Conservation (phyloP, 2,888 invertebrate species). For the Portevinia maculata region DNA sequence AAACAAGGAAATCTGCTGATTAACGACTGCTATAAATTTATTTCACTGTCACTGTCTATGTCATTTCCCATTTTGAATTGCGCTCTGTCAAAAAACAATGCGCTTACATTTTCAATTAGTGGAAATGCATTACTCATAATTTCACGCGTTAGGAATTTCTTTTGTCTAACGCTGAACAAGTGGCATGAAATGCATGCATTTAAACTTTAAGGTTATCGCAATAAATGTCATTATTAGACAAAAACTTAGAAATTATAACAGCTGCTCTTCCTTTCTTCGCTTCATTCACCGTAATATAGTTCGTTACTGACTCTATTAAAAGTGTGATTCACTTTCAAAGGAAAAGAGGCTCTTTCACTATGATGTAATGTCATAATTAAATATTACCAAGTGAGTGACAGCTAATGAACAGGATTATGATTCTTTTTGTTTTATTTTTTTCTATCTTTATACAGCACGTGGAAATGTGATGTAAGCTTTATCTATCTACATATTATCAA, state of each 20-base stretch:
- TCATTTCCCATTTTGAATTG: slow-evolving; percentile 11
- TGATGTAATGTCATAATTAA: slow-evolving; percentile 17
- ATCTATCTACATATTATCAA: not conserved
- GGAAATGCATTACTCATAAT: slow-evolving; percentile 3
- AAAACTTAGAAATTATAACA: not conserved
- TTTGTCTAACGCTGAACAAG: slow-evolving; percentile 16
- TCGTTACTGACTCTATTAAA: not conserved
- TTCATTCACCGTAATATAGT: not conserved
- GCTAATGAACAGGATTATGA: slow-evolving; percentile 12
- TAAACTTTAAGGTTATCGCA: slow-evolving; percentile 2
- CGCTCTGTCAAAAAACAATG: slow-evolving; percentile 2
- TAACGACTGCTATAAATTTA: not conserved
- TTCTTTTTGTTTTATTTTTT: slow-evolving; percentile 1
- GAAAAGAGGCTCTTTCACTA: slow-evolving; percentile 6
- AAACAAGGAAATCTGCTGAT: slow-evolving; percentile 1
- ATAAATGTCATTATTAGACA: not conserved
- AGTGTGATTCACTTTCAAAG: slow-evolving; percentile 18
- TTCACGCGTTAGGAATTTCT: not conserved
- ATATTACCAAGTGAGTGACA: slow-evolving; percentile 14
- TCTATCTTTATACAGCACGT: not conserved
- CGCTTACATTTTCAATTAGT: not conserved
- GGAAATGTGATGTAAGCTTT: not conserved
- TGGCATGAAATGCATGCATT: not conserved
- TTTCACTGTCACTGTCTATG: slow-evolving; percentile 24
- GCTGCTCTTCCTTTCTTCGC: slow-evolving; percentile 5